Evolutionary conservation across 1,140 invertebrate species (phyloP), one percentile per base, ranked within the genome.

Genomic region (Lysiphlebus fabarum): DNA sequence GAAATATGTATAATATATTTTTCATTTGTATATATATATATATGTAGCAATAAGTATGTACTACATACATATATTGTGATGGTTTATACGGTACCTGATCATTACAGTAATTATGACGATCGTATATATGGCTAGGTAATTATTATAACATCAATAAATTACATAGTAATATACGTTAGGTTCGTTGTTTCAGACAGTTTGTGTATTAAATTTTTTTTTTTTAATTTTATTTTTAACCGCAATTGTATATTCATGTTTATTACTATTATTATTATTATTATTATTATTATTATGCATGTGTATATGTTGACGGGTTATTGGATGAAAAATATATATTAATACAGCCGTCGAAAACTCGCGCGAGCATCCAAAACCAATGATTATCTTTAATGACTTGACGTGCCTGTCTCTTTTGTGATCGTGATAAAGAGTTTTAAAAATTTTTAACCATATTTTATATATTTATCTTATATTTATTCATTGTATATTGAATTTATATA

Each of bases 61-160:
- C 7, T 9, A 40, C 53, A 26, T 26, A 26, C 17, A 26, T 26
- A 26, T 26, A 2, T 26, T 58, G 42, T 40, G 42, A 62, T 60
- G 66, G 64, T 67, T 67, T 66, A 64, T 64, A 63, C 61, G 62
- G 59, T 51, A 34, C 58, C 62, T 49, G 56, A 65, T 67, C 68
- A 68, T 70, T 67, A 65, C 61, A 44, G 63, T 65, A 64, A 66
- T 67, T 64, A 63, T 62, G 59, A 59, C 51, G 59, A 53, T 65
- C 56, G 56, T 50, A 51, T 26, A n/a, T n/a, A 26, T 26, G 17
- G 17, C 36, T 38, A 62, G 65, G 62, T 69, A 67, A 69, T 69
- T 69, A 69, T 69, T 67, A 66, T 61, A 55, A 47, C 63, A 61
- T 63, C 67, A 63, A 69, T 69, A 69, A 68, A 70, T 68, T 66